phyloP scores from a whole-genome alignment of 2,113 vertebrate species.

The Amblyopsis rosae region DNA sequence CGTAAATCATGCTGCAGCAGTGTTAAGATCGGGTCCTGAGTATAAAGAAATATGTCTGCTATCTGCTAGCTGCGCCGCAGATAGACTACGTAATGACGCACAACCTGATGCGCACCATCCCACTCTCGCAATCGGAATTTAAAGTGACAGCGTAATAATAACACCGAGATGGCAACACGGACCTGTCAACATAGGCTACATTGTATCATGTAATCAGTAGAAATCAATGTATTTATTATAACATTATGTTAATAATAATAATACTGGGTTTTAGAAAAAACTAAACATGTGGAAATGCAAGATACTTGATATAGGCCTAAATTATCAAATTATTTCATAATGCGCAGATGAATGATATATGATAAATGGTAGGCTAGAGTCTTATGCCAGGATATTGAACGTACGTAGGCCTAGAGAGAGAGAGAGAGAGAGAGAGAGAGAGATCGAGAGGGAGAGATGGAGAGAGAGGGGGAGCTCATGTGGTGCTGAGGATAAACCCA shows the following conservation, averaged over 20 bases:
- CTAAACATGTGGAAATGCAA: not conserved
- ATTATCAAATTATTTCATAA: not conserved
- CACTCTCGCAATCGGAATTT: slow-evolving; percentile 11
- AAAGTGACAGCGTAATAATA: slow-evolving; percentile 41
- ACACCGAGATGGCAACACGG: too few species aligned
- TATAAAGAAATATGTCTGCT: not conserved
- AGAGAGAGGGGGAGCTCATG: slow-evolving; percentile 33
- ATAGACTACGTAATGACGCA: slow-evolving; percentile 47
- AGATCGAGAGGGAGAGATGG: slow-evolving; percentile 34
- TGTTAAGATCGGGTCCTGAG: not conserved
- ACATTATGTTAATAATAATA: not conserved
- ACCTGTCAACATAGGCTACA: too few species aligned
- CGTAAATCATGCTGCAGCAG: slow-evolving; percentile 66
- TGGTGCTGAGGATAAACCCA: slow-evolving; percentile 17
- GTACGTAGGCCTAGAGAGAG: not conserved
- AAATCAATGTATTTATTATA: not conserved
- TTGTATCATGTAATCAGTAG: too few species aligned
- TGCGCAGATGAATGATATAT: too few species aligned
- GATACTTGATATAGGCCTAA: not conserved
- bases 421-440: not conserved
- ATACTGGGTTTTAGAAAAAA: not conserved
- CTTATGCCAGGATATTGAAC: too few species aligned
- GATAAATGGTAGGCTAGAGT: too few species aligned
- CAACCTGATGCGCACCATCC: not conserved
- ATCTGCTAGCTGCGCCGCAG: not conserved